Evolutionary conservation across 2,888 invertebrate species (phyloP).

Genomic region (Serripes groenlandicus): DNA sequence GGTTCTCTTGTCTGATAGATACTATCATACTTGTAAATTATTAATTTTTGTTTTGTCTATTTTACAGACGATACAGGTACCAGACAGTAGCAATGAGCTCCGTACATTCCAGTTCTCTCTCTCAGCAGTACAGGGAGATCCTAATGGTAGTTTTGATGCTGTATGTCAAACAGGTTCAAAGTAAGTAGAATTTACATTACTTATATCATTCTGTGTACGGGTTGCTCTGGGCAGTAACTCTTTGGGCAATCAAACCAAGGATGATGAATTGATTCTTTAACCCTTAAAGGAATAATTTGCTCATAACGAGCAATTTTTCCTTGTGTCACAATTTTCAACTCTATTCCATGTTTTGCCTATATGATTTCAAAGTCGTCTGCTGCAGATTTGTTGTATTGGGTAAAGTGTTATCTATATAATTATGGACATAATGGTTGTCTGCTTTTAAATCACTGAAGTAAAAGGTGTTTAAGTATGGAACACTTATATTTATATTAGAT

Average conservation of each 20-base stretch:
- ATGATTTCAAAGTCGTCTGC: neutral
- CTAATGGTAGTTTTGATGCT: constrained; percentile 97
- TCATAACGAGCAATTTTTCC: neutral
- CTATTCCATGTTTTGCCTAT: neutral
- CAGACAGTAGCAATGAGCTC: constrained; percentile 82
- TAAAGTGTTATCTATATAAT: neutral
- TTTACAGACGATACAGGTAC: constrained; percentile 78
- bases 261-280: neutral
- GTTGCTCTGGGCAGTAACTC: too few relatives aligned
- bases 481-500: too few relatives aligned
- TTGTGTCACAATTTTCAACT: neutral
- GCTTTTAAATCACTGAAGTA: neutral
- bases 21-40: too few relatives aligned
- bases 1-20: too few relatives aligned
- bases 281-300: neutral
- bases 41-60: neutral
- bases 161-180: constrained; percentile 89
- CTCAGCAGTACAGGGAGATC: constrained; percentile 93
- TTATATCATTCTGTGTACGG: too few relatives aligned
- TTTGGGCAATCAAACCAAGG: too few relatives aligned
- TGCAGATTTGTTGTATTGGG: neutral
- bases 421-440: too few relatives aligned
- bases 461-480: too few relatives aligned
- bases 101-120: constrained; percentile 92
- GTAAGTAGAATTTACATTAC: too few relatives aligned